phyloP scores from a whole-genome alignment of 2,113 vertebrate species.

The Scolopax mira region DNA sequence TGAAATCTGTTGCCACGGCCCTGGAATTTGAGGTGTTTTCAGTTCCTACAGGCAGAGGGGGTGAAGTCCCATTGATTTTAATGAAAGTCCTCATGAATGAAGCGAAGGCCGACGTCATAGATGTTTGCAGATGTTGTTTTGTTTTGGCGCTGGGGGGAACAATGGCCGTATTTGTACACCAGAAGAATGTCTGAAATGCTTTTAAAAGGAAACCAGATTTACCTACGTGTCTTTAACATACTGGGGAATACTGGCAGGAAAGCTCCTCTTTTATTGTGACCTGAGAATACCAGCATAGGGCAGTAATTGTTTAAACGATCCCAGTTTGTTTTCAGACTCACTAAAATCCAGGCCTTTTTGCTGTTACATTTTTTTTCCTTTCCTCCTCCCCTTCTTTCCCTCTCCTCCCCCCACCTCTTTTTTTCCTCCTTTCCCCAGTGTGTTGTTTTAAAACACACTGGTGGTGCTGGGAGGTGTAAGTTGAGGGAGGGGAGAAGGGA shows the following conservation, averaged over 20 bases:
- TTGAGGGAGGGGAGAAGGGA: not conserved
- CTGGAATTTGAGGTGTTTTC: not conserved
- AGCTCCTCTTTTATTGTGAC: not conserved
- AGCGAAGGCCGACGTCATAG: not conserved
- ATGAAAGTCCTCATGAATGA: conserved; percentile 29
- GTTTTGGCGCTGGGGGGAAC: not conserved
- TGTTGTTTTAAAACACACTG: not conserved
- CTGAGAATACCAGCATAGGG: not conserved
- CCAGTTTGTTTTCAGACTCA: not conserved
- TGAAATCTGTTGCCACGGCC: not conserved
- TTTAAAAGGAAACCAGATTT: not conserved
- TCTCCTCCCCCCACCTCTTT: no score
- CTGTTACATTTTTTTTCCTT: not conserved
- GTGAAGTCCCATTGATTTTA: conserved; percentile 29
- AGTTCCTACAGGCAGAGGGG: not conserved
- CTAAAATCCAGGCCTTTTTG: not conserved
- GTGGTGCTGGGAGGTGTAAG: not conserved
- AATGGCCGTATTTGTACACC: not conserved
- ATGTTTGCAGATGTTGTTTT: conserved; percentile 24
- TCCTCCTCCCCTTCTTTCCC: no score
- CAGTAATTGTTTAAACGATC: not conserved
- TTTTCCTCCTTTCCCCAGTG: accelerated
- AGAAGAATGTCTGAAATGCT: not conserved
- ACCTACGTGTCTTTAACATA: not conserved
- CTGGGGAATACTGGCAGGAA: not conserved